Percentiles rank a stretch among this genome's conserved stretches.
Conservation (phyloP, 1,140 invertebrate genomes). For the Colletes gigas region DNA sequence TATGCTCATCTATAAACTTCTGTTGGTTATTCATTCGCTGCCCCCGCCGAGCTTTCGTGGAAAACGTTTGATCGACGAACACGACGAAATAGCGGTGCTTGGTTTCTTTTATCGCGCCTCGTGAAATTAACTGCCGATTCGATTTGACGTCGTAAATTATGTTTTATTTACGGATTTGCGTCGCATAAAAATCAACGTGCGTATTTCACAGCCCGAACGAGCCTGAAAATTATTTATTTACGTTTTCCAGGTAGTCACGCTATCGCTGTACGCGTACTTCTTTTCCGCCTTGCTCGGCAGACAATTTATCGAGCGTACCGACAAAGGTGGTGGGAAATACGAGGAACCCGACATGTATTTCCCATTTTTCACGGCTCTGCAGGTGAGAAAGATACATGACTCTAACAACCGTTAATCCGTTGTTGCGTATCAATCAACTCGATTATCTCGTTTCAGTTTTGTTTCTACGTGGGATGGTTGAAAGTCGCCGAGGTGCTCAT, state of each 20-base stretch:
- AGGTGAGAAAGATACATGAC: conserved; percentile 82
- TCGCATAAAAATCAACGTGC: not conserved
- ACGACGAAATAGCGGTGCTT: not conserved
- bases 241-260: conserved; percentile 91
- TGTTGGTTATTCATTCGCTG: conserved; percentile 1
- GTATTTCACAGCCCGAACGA: not conserved
- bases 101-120: not conserved
- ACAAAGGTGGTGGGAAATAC: conserved; percentile 82
- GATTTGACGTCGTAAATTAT: not conserved
- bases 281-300: conserved; percentile 91
- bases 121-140: not conserved
- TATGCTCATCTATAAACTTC: conserved; percentile 3
- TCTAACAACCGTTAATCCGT: not conserved
- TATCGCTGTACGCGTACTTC: conserved; percentile 95
- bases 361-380: conserved; percentile 94
- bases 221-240: conserved; percentile 19
- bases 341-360: conserved; percentile 94
- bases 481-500: conserved; percentile 96
- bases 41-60: not conserved
- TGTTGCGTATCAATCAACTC: conserved; percentile 15
- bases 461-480: conserved; percentile 98
- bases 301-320: conserved; percentile 86
- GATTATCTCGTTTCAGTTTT: conserved; percentile 85
- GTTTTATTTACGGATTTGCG: not conserved
- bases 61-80: conserved; percentile 7